Evolutionary conservation across 1,140 invertebrate genomes (phyloP).

Genomic region (Bombus balteatus): DNA sequence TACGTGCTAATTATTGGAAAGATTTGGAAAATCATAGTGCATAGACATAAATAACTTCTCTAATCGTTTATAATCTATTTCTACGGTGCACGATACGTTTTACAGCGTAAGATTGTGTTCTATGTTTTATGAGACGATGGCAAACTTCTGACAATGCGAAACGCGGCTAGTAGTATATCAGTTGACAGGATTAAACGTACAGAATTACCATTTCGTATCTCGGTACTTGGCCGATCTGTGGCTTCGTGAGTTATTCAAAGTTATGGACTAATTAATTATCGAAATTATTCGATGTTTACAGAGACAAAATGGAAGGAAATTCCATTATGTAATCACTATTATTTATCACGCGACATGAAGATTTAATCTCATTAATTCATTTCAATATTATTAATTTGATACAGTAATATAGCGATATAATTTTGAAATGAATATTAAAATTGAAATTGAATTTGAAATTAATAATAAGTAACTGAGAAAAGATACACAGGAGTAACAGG

Average conservation of each 20-base stretch:
- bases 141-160: background rate
- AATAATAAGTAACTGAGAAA: background rate
- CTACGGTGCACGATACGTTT: background rate
- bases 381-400: background rate
- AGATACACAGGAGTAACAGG: background rate
- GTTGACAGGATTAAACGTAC: background rate
- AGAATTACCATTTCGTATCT: background rate
- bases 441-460: background rate
- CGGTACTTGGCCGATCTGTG: background rate
- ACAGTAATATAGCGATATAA: background rate
- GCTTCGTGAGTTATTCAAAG: background rate
- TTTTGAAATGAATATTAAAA: background rate
- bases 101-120: background rate
- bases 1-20: too few species aligned
- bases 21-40: too few species aligned
- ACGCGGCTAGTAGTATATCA: background rate
- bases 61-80: too few species aligned
- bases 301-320: background rate
- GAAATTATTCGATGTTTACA: background rate
- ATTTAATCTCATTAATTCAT: background rate
- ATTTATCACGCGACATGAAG: background rate
- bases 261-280: background rate
- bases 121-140: background rate
- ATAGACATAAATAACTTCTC: too few species aligned
- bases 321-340: background rate